These are phyloP conservation scores for Trogon melanurus DNA, from an alignment of 2,113 vertebrate genomes.

Conservation along the genomic window DNA sequence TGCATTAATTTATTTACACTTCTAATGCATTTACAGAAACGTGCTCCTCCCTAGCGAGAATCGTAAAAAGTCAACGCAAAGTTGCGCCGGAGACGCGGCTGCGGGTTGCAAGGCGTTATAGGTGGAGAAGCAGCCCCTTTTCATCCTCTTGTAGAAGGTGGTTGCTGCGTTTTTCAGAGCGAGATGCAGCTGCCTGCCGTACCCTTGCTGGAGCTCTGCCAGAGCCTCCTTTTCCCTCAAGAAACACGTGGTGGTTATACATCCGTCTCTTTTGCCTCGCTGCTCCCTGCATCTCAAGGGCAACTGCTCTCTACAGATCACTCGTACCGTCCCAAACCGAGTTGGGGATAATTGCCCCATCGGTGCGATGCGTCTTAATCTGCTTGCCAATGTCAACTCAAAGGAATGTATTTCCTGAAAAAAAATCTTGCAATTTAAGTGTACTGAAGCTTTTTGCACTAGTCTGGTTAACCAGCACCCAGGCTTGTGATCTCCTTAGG, in stretches of 20 bases:
- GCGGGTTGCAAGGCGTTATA: background rate
- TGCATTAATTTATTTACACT: conserved; percentile 78
- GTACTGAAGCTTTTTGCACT: conserved; percentile 54
- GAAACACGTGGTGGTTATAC: conserved; percentile 41
- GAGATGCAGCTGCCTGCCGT: conserved; percentile 41
- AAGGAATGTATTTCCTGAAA: conserved; percentile 64
- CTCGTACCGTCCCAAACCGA: conserved; percentile 61
- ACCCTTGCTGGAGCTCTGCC: conserved; percentile 63
- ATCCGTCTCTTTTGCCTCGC: background rate
- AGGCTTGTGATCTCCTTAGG: conserved; percentile 67
- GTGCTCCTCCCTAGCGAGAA: conserved; percentile 40
- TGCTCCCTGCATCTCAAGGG: conserved; percentile 69
- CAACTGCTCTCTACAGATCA: conserved; percentile 75
- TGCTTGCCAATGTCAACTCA: conserved; percentile 74
- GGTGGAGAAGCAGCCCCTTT: background rate
- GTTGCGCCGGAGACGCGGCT: background rate
- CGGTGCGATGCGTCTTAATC: conserved; percentile 57
- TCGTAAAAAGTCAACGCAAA: conserved; percentile 35
- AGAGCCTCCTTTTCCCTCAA: conserved; percentile 57
- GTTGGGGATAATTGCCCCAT: conserved; percentile 65
- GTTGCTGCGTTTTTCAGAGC: conserved; percentile 14
- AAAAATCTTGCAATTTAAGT: conserved; percentile 63
- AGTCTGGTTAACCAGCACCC: conserved; percentile 67
- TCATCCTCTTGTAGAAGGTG: background rate
- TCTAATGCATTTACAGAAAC: conserved; percentile 60